Conservation (phyloP, 2,888 invertebrate genomes). For the Matsumyia berberina region DNA sequence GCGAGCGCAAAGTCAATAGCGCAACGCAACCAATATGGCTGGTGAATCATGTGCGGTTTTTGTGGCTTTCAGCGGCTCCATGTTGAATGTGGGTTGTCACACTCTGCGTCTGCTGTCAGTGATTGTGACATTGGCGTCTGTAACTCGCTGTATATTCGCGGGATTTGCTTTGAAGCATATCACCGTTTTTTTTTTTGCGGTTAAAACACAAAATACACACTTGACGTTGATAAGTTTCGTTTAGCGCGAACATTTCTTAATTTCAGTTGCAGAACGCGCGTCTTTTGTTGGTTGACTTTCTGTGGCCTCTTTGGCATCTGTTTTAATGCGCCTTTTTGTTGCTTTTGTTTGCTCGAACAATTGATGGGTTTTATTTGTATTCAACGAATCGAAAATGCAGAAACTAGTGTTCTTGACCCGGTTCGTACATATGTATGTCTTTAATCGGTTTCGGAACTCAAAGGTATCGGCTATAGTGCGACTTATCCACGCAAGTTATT, state of each 20-base stretch:
- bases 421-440: too few relatives aligned
- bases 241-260: neutral
- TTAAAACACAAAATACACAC: neutral
- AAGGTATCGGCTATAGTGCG: too few relatives aligned
- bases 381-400: too few relatives aligned
- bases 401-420: too few relatives aligned
- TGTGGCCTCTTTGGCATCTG: neutral
- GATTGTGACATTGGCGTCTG: constrained; percentile 48
- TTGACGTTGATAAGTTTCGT: too few relatives aligned
- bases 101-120: constrained; percentile 16
- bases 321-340: too few relatives aligned
- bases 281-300: neutral
- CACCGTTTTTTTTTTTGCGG: constrained; percentile 28
- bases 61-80: constrained; percentile 18
- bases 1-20: constrained; percentile 51
- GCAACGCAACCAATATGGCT: constrained; percentile 55
- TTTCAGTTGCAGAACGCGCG: neutral
- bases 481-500: too few relatives aligned
- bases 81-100: constrained; percentile 51
- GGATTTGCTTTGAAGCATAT: constrained; percentile 23
- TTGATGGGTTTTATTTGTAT: too few relatives aligned
- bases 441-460: too few relatives aligned
- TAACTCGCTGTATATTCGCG: constrained; percentile 10
- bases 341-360: too few relatives aligned
- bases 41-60: constrained; percentile 66